phyloP scores from a whole-genome alignment of 2,888 invertebrate species.

The Drosophila flavopinicola region DNA sequence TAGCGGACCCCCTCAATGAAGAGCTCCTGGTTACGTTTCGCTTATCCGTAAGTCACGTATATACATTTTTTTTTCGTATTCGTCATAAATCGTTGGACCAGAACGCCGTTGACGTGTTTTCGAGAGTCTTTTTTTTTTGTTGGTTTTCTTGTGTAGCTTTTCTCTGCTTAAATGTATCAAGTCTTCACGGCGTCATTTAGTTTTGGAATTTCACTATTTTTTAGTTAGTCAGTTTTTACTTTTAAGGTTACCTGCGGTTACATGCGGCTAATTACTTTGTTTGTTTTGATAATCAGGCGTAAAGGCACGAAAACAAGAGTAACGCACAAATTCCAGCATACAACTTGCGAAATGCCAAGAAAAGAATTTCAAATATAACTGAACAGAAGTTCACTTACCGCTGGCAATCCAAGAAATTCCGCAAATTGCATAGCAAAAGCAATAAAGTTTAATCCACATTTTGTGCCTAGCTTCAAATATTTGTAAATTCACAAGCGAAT shows the following conservation, averaged over 20 bases:
- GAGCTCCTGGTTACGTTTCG: conserved; percentile 45
- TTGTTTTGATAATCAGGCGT: conserved; percentile 55
- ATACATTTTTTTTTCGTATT: conserved; percentile 54
- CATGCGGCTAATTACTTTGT: conserved; percentile 76
- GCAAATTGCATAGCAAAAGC: conserved; percentile 43
- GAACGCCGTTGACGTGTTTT: conserved; percentile 72
- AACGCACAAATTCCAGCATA: conserved; percentile 26
- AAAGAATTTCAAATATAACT: neutral
- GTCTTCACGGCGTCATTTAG: conserved; percentile 48
- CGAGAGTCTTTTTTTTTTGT: conserved; percentile 19
- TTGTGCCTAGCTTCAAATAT: conserved; percentile 22
- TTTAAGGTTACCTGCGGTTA: conserved; percentile 55
- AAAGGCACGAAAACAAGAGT: conserved; percentile 17
- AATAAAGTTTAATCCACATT: conserved; percentile 63
- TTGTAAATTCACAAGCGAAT: neutral
- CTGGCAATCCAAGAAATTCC: conserved; percentile 40
- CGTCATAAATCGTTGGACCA: conserved; percentile 80
- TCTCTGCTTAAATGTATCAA: conserved; percentile 43
- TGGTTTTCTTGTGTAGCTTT: conserved; percentile 39
- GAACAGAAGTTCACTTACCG: conserved; percentile 47
- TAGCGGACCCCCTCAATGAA: conserved; percentile 17
- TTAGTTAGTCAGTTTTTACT: conserved; percentile 42
- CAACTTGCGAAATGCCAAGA: conserved; percentile 3
- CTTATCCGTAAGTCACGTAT: conserved; percentile 71
- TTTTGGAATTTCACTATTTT: conserved; percentile 75